Evolutionary conservation across 2,888 invertebrate species (phyloP).

Genomic region (Heliconius erato): DNA sequence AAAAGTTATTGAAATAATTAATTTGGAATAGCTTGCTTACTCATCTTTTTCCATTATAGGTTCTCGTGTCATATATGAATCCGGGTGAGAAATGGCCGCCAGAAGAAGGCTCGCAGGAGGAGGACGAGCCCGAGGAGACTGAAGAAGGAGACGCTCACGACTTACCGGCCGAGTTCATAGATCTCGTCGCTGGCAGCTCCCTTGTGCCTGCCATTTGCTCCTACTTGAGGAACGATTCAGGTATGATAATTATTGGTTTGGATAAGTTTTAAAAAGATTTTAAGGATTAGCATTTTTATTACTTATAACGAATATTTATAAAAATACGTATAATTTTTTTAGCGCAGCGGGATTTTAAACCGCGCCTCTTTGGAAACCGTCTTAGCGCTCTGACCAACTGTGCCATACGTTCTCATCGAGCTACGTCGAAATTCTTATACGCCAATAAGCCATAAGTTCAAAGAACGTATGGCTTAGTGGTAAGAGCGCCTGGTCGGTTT

Average conservation of each 20-base stretch:
- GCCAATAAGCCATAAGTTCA: too few species aligned
- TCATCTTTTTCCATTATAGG: conserved; percentile 75
- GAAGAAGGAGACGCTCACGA: conserved; percentile 72
- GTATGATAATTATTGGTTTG: conserved; percentile 65
- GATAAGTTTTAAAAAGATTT: background rate
- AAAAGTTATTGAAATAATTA: background rate
- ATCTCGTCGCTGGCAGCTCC: conserved; percentile 92
- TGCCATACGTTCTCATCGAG: too few species aligned
- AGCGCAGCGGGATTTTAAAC: too few species aligned
- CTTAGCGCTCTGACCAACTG: too few species aligned
- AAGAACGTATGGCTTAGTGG: too few species aligned
- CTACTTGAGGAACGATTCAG: conserved; percentile 96
- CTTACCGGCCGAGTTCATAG: conserved; percentile 90
- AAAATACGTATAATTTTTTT: too few species aligned
- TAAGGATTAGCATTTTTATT: background rate
- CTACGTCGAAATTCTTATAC: too few species aligned
- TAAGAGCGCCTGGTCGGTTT: too few species aligned
- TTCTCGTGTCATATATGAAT: conserved; percentile 95
- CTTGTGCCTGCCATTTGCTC: conserved; percentile 95
- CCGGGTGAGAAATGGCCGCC: conserved; percentile 87
- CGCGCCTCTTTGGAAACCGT: too few species aligned
- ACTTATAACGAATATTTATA: too few species aligned
- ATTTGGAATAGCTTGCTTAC: background rate
- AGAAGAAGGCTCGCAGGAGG: conserved; percentile 76
- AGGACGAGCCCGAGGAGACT: conserved; percentile 60